These are phyloP conservation scores for Nettapus auritus DNA, from an alignment of 2,113 vertebrate species.

Conservation along the genomic window DNA sequence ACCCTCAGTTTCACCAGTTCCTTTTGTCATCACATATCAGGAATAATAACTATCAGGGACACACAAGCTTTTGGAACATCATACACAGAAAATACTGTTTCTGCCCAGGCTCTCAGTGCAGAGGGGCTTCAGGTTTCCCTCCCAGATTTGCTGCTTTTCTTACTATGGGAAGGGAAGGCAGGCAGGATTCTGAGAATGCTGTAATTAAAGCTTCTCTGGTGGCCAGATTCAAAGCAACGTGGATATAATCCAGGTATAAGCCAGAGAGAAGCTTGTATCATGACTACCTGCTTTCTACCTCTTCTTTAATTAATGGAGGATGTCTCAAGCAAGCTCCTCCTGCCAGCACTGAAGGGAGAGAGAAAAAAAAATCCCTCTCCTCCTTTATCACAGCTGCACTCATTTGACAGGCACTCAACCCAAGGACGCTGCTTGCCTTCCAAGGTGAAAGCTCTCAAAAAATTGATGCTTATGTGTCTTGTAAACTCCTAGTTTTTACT, in stretches of 20 bases:
- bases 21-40: not conserved
- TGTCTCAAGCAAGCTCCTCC: not conserved
- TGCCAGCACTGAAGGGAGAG: not conserved
- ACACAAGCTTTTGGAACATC: not conserved
- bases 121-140: not conserved
- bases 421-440: not conserved
- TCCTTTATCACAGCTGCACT: not conserved
- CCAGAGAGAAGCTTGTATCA: not conserved
- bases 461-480: slow-evolving; percentile 17
- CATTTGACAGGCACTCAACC: not conserved
- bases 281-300: not conserved
- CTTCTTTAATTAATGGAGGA: not conserved
- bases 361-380: not conserved
- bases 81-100: not conserved
- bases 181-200: not conserved
- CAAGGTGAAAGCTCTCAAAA: slow-evolving; percentile 62
- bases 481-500: slow-evolving; percentile 42
- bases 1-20: not conserved
- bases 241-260: not conserved
- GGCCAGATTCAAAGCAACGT: not conserved
- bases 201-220: not conserved
- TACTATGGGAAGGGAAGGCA: not conserved
- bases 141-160: not conserved
- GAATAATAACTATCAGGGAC: not conserved
- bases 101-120: not conserved